These are phyloP conservation scores for Odocoileus hemionus DNA, from an alignment of 2,113 vertebrate species.

Conservation along the genomic window DNA sequence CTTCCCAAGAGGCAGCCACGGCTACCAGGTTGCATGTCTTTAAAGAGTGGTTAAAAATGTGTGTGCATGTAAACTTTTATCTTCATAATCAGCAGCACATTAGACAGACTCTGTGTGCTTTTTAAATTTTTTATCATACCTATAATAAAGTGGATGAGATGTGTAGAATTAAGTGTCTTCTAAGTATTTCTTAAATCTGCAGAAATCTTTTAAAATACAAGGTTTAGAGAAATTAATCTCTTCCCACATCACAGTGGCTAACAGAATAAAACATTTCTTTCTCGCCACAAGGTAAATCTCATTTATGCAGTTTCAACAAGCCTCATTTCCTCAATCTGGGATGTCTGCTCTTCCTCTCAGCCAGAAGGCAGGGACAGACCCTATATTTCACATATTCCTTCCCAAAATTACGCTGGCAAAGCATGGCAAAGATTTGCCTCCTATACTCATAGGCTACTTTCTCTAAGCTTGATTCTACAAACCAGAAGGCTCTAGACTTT, in stretches of 20 bases:
- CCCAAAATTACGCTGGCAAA: not conserved
- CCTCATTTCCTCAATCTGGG: not conserved
- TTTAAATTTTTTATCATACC: not conserved
- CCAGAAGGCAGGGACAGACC: not conserved
- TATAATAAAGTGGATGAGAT: not conserved
- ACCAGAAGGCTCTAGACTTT: not conserved
- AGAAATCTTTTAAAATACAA: slow-evolving; percentile 5
- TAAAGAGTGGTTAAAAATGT: not conserved
- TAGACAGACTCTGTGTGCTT: not conserved
- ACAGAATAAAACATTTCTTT: not conserved
- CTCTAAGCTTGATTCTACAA: not conserved
- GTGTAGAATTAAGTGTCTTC: not conserved
- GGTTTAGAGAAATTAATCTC: not conserved
- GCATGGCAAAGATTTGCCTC: not conserved
- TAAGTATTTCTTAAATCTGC: not conserved
- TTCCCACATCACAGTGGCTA: not conserved
- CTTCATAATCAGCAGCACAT: not conserved
- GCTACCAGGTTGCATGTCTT: not conserved
- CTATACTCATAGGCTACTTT: not conserved
- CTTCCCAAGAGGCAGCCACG: not conserved
- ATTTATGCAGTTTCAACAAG: not conserved
- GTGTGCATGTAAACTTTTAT: not conserved
- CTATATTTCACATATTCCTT: not conserved
- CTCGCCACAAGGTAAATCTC: not conserved
- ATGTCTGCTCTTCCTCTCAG: not conserved